Evolutionary conservation across 1,140 invertebrate genomes (phyloP).

Genomic region (Neoseiulus cucumeris): DNA sequence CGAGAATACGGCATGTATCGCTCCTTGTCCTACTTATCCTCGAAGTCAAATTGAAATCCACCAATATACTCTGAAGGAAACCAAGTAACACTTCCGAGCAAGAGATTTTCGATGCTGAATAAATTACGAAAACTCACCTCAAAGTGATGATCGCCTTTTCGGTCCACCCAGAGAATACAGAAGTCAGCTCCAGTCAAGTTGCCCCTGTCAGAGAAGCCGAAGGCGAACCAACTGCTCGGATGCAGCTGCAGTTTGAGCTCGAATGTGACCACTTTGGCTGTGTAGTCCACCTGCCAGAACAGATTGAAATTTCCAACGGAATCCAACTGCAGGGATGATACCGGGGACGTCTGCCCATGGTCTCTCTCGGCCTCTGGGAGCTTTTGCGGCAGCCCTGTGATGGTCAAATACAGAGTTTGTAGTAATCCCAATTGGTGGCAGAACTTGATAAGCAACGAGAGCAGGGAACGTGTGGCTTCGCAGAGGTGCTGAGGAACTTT

Average conservation of each 20-base stretch:
- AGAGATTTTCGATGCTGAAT: constrained; percentile 14
- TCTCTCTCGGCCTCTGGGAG: background rate
- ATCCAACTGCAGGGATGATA: constrained; percentile 17
- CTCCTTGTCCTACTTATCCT: too few species aligned
- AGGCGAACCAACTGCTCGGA: constrained; percentile 43
- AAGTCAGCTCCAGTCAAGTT: constrained; percentile 53
- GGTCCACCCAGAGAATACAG: constrained; percentile 56
- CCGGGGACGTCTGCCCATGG: background rate
- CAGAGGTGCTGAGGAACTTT: too few species aligned
- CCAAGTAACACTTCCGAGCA: too few species aligned
- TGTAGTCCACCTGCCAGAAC: constrained; percentile 23
- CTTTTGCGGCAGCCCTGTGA: too few species aligned
- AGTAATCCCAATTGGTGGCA: too few species aligned
- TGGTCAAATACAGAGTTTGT: too few species aligned
- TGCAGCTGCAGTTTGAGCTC: constrained; percentile 18
- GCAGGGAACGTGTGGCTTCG: too few species aligned
- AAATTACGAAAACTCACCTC: constrained; percentile 38
- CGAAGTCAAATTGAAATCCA: too few species aligned
- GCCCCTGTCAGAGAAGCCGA: constrained; percentile 82
- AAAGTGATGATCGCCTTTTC: constrained; percentile 39
- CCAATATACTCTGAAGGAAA: too few species aligned
- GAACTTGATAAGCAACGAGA: too few species aligned
- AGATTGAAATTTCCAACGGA: constrained; percentile 17
- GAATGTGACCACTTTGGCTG: constrained; percentile 18
- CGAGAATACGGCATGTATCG: too few species aligned